Conservation (phyloP, 2,797 vertebrate species). For the Myoxocephalus aenaeus region DNA sequence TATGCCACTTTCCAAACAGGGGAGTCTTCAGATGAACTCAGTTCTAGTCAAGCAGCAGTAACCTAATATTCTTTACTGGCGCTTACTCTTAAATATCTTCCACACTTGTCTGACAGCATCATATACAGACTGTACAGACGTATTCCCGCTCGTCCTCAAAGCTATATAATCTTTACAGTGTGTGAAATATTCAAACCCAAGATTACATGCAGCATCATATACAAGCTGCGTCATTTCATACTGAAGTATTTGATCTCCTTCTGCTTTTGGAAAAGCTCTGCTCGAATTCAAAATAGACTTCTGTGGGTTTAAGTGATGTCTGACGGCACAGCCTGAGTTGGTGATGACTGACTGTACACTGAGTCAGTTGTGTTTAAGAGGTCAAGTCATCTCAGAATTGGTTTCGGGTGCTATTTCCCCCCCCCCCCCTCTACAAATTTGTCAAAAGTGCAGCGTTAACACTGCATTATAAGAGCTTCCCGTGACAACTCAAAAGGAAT, state of each 20-base stretch:
- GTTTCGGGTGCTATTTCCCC: not conserved
- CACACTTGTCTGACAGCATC: not conserved
- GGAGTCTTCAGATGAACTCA: slow-evolving; percentile 9
- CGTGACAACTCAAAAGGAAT: not conserved
- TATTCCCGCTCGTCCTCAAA: not conserved
- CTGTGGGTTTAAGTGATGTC: slow-evolving; percentile 10
- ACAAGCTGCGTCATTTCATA: not conserved
- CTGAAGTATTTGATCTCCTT: not conserved
- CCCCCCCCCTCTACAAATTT: not conserved
- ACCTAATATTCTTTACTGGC: not conserved
- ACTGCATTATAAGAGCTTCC: too few species aligned
- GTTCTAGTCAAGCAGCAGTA: not conserved
- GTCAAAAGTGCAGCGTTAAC: not conserved
- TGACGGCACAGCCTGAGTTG: not conserved
- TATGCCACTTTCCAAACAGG: not conserved
- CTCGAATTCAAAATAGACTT: not conserved
- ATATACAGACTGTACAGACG: too few species aligned
- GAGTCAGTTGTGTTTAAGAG: not conserved
- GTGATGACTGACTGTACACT: not conserved
- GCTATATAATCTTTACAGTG: not conserved
- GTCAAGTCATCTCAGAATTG: not conserved
- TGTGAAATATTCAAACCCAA: not conserved
- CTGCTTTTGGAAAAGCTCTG: not conserved
- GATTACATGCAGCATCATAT: not conserved
- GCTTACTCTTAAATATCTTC: not conserved